Evolutionary conservation across 2,113 vertebrate genomes (phyloP), one percentile per base, ranked within the genome.

Genomic region (Thryonomys swinderianus): DNA sequence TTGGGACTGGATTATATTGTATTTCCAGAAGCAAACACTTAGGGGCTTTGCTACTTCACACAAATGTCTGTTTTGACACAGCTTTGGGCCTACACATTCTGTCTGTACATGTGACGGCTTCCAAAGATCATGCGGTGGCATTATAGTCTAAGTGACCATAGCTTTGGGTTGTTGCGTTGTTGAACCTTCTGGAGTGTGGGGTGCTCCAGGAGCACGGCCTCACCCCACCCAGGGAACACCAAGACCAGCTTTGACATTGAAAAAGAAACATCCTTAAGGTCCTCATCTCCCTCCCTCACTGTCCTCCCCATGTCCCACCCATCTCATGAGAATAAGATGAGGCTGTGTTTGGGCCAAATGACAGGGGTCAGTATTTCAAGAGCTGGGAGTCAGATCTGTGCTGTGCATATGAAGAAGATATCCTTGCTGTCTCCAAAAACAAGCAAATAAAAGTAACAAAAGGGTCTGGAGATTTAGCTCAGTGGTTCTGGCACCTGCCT

Each of bases 1-100:
- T 81, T 53, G 34, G 34, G 13, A 88, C 85, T 66, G 66, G 85
- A 83, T 95, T 53, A 18, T 84, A 66, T 92, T 55, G 93, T 45
- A 88, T 95, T 96, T 96, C 62, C 80, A 85, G 73, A 89, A 84
- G 53, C 71, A 73, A 87, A 81, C 57, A 59, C 81, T 93, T 53
- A 25, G n/a, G 79, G 74, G 76, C 16, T 91, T 92, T 94, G 71
- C 78, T 88, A 48, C 90, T 95, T 91, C 85, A 80, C 79, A 88
- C 71, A 90, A 85, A 59, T 61, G 1, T 80, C 71, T 87, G 89
- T 91, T 87, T 81, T 81, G 94, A 85, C 48, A 66, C 53, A 48
- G 71, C 59, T 90, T 88, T 37, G 85, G 92, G 73, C 66, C 83
- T 61, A 73, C 78, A 55, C 51, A 59, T 80, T 96, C 84, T 92